phyloP scores from a whole-genome alignment of 2,888 invertebrate genomes.

The Danaus chrysippus region DNA sequence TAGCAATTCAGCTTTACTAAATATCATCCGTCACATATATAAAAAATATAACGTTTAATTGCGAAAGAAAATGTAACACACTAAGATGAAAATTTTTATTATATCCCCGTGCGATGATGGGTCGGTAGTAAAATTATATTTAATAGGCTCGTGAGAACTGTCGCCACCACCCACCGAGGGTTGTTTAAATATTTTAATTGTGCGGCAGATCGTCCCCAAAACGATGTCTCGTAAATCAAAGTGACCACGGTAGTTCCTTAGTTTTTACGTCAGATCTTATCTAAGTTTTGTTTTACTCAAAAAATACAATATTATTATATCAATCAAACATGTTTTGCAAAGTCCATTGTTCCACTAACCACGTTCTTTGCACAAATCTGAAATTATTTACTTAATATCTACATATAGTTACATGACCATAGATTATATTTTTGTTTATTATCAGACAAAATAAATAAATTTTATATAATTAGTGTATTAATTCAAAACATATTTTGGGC shows the following conservation, averaged over 20 bases:
- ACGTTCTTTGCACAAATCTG: too few species aligned
- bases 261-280: conserved; percentile 1
- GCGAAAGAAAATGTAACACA: neutral
- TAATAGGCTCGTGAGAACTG: conserved; percentile 78
- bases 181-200: conserved; percentile 77
- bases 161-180: conserved; percentile 76
- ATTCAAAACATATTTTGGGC: too few species aligned
- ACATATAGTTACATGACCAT: too few species aligned
- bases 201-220: conserved; percentile 67
- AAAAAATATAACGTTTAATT: neutral
- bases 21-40: neutral
- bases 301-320: too few species aligned
- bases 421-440: too few species aligned
- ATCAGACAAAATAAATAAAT: too few species aligned
- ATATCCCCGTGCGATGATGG: neutral
- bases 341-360: too few species aligned
- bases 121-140: conserved; percentile 68
- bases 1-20: neutral
- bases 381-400: too few species aligned
- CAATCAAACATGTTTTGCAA: too few species aligned
- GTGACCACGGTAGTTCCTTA: conserved; percentile 64
- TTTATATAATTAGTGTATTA: too few species aligned
- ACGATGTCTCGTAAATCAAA: conserved; percentile 73
- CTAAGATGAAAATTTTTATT: neutral
- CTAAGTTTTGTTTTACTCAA: too few species aligned